These are phyloP conservation scores for Ailuropoda melanoleuca DNA, from an alignment of 2,113 vertebrate species.

Conservation along the genomic window DNA sequence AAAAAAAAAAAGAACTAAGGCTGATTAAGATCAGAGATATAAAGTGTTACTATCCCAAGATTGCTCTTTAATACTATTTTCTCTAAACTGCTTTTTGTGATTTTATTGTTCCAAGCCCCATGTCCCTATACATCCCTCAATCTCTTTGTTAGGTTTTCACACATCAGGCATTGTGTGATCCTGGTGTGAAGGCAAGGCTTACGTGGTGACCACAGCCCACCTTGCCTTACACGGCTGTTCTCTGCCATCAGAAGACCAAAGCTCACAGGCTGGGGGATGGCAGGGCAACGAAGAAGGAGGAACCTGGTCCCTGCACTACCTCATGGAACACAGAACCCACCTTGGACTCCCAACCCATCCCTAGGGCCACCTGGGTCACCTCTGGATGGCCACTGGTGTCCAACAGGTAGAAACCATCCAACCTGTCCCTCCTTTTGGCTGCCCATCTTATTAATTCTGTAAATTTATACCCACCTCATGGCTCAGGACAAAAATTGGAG, in stretches of 20 bases:
- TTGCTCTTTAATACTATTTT: neutral
- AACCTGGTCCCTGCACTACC: too few species aligned
- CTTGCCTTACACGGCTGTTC: rapidly evolving
- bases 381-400: neutral
- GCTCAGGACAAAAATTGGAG: neutral
- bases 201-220: too few species aligned
- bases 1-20: neutral
- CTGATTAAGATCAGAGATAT: neutral
- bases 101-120: neutral
- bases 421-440: neutral
- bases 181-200: too few species aligned
- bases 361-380: neutral
- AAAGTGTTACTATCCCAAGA: neutral
- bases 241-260: neutral
- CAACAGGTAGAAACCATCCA: neutral
- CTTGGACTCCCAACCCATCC: neutral
- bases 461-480: neutral
- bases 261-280: neutral
- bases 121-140: neutral
- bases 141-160: neutral
- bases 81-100: neutral
- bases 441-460: too few species aligned
- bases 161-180: too few species aligned
- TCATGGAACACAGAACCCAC: neutral
- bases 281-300: neutral